These are phyloP conservation scores for Anisognathus igniventris DNA, from an alignment of 2,797 vertebrate species.

Conservation along the genomic window DNA sequence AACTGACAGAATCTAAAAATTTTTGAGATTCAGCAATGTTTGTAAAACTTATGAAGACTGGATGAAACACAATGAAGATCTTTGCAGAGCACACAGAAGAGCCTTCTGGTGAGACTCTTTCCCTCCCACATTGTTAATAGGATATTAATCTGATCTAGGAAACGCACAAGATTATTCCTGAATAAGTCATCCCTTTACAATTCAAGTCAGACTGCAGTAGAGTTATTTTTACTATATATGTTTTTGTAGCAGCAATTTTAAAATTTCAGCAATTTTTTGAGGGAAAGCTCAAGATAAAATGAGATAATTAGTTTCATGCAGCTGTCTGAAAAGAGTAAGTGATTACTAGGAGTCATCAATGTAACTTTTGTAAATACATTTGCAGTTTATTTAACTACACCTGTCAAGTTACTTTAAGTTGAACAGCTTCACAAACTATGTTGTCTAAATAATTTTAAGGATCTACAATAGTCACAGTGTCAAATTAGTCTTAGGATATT, in stretches of 20 bases:
- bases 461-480: neutral
- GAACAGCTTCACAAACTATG: neutral
- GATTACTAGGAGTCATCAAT: neutral
- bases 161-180: neutral
- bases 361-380: neutral
- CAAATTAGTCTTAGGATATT: neutral
- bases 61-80: neutral
- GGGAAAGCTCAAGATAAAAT: neutral
- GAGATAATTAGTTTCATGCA: neutral
- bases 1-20: neutral
- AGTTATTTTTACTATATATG: neutral
- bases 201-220: neutral
- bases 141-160: neutral
- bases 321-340: neutral
- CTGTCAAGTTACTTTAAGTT: neutral
- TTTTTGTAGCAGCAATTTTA: neutral
- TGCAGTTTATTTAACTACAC: neutral
- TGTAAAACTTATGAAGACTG: neutral
- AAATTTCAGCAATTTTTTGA: neutral
- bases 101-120: neutral
- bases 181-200: neutral
- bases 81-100: neutral
- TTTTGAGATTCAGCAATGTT: neutral
- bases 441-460: neutral
- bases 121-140: neutral